These are phyloP conservation scores for Cuniculus paca DNA, from an alignment of 2,797 vertebrate species.

Conservation along the genomic window DNA sequence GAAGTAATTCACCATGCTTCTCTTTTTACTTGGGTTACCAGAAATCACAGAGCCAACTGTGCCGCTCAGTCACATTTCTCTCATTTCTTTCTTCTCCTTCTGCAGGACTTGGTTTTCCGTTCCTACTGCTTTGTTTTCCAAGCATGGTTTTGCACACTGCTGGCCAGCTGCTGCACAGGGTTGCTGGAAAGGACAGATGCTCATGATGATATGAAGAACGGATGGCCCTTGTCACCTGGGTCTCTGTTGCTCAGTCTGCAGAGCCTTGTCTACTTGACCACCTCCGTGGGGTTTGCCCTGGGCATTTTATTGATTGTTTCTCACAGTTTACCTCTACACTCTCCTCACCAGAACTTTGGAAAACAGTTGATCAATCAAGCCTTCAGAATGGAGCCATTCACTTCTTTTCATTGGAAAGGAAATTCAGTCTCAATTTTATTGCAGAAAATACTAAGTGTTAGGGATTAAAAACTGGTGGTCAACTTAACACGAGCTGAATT, in stretches of 20 bases:
- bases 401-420: background rate
- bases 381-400: background rate
- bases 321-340: background rate
- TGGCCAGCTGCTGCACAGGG: background rate
- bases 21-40: background rate
- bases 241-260: background rate
- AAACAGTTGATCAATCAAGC: background rate
- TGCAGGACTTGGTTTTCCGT: background rate
- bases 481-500: no score
- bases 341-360: background rate
- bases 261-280: background rate
- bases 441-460: constrained; percentile 7
- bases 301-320: background rate
- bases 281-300: background rate
- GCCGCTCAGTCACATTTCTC: background rate
- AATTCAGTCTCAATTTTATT: constrained; percentile 39
- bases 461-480: no score
- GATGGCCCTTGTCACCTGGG: background rate
- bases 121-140: background rate
- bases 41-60: background rate
- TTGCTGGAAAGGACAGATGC: background rate
- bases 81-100: background rate
- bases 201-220: background rate
- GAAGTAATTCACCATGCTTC: background rate
- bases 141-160: background rate